Evolutionary conservation across 2,113 vertebrate species (phyloP).

Genomic region (Sapayoa aenigma): DNA sequence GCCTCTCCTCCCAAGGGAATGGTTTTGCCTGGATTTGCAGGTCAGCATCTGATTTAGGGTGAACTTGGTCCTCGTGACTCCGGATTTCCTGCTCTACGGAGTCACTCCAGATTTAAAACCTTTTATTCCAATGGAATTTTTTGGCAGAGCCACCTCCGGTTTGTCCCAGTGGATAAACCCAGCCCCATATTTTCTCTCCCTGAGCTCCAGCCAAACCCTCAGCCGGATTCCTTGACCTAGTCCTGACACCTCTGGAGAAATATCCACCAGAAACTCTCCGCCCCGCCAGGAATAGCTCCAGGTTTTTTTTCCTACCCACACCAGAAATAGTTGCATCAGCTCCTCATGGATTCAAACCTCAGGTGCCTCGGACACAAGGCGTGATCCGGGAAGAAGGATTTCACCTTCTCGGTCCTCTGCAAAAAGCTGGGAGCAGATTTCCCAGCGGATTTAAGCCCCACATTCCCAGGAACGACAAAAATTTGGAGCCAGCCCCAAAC

Average conservation of each 20-base stretch:
- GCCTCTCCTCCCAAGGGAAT: neutral
- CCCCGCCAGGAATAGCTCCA: neutral
- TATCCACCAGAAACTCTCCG: neutral
- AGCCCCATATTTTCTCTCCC: neutral
- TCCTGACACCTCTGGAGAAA: slow-evolving; percentile 7
- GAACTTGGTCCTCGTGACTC: neutral
- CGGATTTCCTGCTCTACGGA: neutral
- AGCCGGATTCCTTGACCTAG: slow-evolving; percentile 29
- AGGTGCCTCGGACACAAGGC: neutral
- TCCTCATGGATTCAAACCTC: neutral
- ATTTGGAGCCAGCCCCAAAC: neutral
- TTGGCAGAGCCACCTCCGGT: fast-evolving
- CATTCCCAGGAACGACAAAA: fast-evolving
- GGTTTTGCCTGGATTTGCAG: neutral
- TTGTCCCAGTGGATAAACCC: neutral
- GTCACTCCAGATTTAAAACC: neutral
- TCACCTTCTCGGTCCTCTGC: slow-evolving; percentile 1
- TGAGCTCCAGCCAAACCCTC: neutral
- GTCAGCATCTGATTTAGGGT: neutral
- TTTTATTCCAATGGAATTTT: neutral
- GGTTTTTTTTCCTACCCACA: neutral
- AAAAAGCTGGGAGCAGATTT: neutral
- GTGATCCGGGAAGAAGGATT: neutral
- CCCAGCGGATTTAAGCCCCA: neutral
- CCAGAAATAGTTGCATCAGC: slow-evolving; percentile 60